Evolutionary conservation across 2,797 vertebrate genomes (phyloP), one percentile per base, ranked within the genome.

Genomic region (Sebastes oblongus): DNA sequence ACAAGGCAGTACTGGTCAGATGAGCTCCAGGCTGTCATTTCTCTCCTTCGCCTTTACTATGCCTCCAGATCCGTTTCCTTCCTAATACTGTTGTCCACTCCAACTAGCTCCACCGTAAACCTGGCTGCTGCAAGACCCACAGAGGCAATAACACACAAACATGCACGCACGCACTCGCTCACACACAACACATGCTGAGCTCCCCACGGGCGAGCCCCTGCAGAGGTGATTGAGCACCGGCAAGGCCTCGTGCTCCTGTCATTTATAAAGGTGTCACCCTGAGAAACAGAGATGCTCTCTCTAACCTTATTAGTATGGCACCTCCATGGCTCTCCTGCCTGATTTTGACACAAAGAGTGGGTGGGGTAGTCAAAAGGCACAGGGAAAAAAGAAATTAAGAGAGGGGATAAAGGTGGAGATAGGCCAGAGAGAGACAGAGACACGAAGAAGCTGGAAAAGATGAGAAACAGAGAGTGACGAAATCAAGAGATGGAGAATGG

Each of bases 1-100:
- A 95, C 92, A 94, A 94, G 91, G 88, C 84, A 88, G 89, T 76
- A 64, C 78, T 83, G 93, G 92, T 94, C 93, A 92, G 89, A 89
- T 86, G 89, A 91, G 89, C 92, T 93, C 78, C 83, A 72, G 92
- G 90, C 91, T 91, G 92, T 93, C 92, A 92, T 94, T 91, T 86
- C 92, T 93, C 91, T 91, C 88, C 84, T 90, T 93, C 91, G 73
- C 80, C 84, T 91, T 90, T 88, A 88, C 83, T 93, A 84, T 80
- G 88, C 80, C 90, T 89, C 87, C 81, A 91, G 87, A 92, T 93
- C 86, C 29, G 88, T 94, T 93, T 91, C 76, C 75, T 84, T 61
- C 62, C 77, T 93, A 92, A 88, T 83, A 83, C 90, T 86, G 80
- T 90, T 92, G 93, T 93, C 92, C 86, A 73, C 75, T 87, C 77